Base-by-base conservation (phyloP, 2,888 invertebrate species). In the Pheosia tremula region DNA sequence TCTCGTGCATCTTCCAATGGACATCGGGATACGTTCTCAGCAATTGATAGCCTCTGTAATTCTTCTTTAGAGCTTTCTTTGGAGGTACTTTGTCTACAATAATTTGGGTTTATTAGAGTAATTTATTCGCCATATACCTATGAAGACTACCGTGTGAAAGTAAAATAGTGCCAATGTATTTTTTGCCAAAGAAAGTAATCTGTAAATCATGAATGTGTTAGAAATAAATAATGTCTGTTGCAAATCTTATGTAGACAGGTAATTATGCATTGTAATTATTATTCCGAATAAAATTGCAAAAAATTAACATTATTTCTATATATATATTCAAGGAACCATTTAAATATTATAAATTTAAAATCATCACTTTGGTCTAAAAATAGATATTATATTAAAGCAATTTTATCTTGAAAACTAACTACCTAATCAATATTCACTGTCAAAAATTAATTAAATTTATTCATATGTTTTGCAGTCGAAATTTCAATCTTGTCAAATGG, bases 41-140 rank as follows among this genome's bases (percentile, higher is more conserved):
- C 41, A 95, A 77, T 75, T 95, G 95, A 77, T 91, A 94, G 39
- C 95, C 95, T 79, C 92, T 94, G 74, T 95, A 95, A 67, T 85
- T 94, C 75, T 90, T 93, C 77, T 88, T 93, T 9, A 87, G 63
- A 6, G 89, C 75, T 67, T 91, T 93, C 74, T 90, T 93, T 45
- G 74, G 58, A n/a, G 87, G 69, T 67, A 86, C 87, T 79, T 86
- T 88, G 67, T 80, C 91, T 87, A 72, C 64, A 79, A 77, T 58
- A 56, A 38, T 37, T 10, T 36, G 6, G 7, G 3, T n/a, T n/a
- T 6, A 49, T n/a, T 49, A 49, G 4, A 49, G 49, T 5, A 9
- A 24, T 24, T 24, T 1, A 1, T 24, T 24, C 24, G 24, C 24
- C 24, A 24, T 24, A 24, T n/a, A n/a, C n/a, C n/a, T n/a, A n/a